Percentiles rank a stretch among this genome's conserved stretches.
phyloP scores from a whole-genome alignment of 2,113 vertebrate species.

The Dermatemys mawii region DNA sequence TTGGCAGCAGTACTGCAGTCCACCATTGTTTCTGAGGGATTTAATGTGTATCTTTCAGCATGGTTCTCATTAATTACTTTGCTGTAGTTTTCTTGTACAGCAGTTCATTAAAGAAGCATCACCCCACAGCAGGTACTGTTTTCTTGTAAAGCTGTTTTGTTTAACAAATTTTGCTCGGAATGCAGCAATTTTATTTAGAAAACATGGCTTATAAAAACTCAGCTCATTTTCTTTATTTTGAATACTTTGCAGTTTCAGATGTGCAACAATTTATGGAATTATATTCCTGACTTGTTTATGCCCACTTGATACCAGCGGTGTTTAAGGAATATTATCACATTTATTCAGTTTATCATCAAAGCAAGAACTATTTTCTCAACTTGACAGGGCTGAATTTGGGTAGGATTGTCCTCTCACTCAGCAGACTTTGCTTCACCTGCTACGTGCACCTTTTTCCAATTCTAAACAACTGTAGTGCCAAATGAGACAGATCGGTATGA shows the following conservation, averaged over 20 bases:
- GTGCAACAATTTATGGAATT: not conserved
- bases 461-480: not conserved
- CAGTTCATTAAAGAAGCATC: not conserved
- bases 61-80: not conserved
- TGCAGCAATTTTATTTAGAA: not conserved
- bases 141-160: conserved; percentile 33
- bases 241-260: conserved; percentile 6
- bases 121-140: not conserved
- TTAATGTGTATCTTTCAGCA: not conserved
- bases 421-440: not conserved
- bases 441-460: fast-evolving
- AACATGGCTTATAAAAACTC: not conserved
- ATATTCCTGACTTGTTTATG: not conserved
- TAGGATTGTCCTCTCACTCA: not conserved
- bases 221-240: not conserved
- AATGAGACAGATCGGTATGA: not conserved
- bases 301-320: not conserved
- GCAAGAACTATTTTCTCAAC: not conserved
- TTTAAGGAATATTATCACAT: conserved; percentile 12
- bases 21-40: not conserved
- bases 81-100: not conserved
- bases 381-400: not conserved
- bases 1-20: not conserved
- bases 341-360: not conserved
- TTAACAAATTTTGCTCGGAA: not conserved